Conservation (phyloP, 2,113 vertebrate genomes). For the Pollachius pollachius region DNA sequence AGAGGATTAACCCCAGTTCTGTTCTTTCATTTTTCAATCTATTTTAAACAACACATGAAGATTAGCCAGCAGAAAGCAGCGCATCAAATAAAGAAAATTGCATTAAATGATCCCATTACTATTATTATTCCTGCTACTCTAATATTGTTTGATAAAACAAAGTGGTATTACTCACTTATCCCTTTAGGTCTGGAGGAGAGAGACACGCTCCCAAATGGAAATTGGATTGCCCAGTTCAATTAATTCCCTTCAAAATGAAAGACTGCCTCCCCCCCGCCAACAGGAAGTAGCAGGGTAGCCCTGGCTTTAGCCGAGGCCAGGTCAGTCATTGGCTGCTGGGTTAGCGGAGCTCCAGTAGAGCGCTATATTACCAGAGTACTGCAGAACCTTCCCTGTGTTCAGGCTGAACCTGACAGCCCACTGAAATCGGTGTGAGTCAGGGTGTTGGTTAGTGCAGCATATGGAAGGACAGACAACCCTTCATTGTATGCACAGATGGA, state of each 20-base stretch:
- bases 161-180: conserved; percentile 63
- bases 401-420: too few relatives aligned
- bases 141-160: conserved; percentile 70
- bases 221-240: conserved; percentile 60
- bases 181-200: conserved; percentile 50
- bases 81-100: conserved; percentile 75
- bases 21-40: conserved; percentile 65
- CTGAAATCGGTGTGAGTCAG: too few relatives aligned
- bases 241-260: conserved; percentile 49
- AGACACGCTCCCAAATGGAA: conserved; percentile 52
- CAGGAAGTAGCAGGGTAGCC: background rate
- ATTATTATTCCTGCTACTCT: conserved; percentile 66
- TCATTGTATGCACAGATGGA: too few relatives aligned
- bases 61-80: conserved; percentile 67
- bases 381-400: too few relatives aligned
- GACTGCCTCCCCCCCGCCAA: background rate
- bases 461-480: too few relatives aligned
- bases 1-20: conserved; percentile 42
- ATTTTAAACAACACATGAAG: conserved; percentile 66
- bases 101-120: conserved; percentile 76
- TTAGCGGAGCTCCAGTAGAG: too few relatives aligned
- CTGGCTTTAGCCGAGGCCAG: too few relatives aligned
- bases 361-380: too few relatives aligned
- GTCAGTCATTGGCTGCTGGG: too few relatives aligned
- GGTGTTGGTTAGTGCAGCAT: too few relatives aligned